Base-by-base conservation (phyloP, 2,797 vertebrate species). In the Clarias fuscus region DNA sequence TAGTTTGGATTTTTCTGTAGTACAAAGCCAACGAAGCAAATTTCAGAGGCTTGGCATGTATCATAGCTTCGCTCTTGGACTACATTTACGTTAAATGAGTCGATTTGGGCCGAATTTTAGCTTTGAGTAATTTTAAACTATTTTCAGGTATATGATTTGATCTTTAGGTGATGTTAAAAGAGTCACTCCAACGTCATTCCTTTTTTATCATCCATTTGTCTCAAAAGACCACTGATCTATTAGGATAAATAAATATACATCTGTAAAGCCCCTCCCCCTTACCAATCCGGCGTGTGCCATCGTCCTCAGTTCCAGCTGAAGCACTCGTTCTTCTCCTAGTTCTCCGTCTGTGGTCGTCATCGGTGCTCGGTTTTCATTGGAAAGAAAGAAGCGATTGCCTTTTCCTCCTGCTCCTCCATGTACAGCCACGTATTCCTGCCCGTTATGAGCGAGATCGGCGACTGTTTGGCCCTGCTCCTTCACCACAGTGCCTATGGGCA, bases 241-340 rank as follows among this genome's bases (percentile, higher is more conserved):
- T 11, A 78, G 30, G 17, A 33, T 13, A 14, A 13, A 43, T 0
- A 4, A 64, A 61, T 4, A 62, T 62, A 13, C 20, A 80, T 64
- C 43, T 10, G 13, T 79, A 3, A 77, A 15, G 30, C 10, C 43
- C 14, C 6, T 20, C 53, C 0, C 33, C 5, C 93, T 92, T 87
- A 99, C 98, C 97, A 99, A 87, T 76, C 98, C 98, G 4, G 97
- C 98, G 2, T 99, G 98, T 53, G 98, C 98, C 94, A 99, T 94
- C 11, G 96, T 99, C 90, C 95, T 97, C 22, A 99, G 95, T 91
- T 99, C 98, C 88, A 99, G 92, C 4, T 97, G 93, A 37, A 99
- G 94, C 22, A 95, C 24, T 0, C 95, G 94, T 85, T 97, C 95
- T 90, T 99, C 95, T 6, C 98, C 98, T 0, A 84, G 91, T n/a